Evolutionary conservation across 2,113 vertebrate genomes (phyloP).

Genomic region (Campylomormyrus tamandua): DNA sequence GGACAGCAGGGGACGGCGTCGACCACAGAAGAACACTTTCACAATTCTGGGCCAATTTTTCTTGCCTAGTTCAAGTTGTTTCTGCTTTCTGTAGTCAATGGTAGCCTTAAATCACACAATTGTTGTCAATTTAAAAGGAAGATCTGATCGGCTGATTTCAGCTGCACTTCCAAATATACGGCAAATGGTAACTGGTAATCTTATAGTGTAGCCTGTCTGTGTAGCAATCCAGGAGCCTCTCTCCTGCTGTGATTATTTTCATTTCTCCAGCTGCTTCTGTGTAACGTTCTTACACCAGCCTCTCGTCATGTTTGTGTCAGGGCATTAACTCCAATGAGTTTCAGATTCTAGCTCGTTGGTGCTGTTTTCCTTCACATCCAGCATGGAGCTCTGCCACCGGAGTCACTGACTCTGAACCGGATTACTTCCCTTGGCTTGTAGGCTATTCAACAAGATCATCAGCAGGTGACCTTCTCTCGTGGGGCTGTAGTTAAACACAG

Average conservation of each 20-base stretch:
- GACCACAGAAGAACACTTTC: not conserved
- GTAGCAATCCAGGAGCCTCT: not conserved
- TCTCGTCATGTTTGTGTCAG: not conserved
- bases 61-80: not conserved
- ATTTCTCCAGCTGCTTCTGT: not conserved
- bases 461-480: not conserved
- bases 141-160: not conserved
- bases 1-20: not conserved
- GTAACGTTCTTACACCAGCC: not conserved
- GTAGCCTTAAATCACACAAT: not conserved
- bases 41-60: not conserved
- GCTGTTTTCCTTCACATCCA: not conserved
- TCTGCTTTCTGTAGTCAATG: not conserved
- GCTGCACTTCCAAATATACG: not conserved
- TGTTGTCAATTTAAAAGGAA: not conserved
- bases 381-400: not conserved
- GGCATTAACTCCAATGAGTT: not conserved
- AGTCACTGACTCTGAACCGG: not conserved
- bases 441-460: not conserved
- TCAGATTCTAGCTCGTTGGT: not conserved
- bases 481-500: not conserved
- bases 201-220: not conserved
- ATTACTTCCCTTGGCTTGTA: no score
- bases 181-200: not conserved
- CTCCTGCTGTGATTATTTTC: not conserved